Evolutionary conservation across 1,140 invertebrate species (phyloP), one percentile per base, ranked within the genome.

Genomic region (Hormaphis cornu): DNA sequence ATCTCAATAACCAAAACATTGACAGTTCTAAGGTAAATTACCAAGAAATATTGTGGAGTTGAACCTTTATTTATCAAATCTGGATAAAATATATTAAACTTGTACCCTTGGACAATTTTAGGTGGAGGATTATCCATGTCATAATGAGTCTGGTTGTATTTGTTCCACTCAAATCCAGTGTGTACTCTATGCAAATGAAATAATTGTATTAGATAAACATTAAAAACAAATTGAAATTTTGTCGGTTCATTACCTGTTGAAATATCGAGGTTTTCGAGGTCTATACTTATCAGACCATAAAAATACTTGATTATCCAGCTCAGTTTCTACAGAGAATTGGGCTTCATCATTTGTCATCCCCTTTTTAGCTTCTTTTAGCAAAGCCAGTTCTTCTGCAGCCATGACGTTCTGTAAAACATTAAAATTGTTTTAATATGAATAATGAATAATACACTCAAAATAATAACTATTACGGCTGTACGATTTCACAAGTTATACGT

Each of bases 61-160:
- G 89, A 84, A 54, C 85, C 86, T 76, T 97, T 97, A 77, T 99
- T 93, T 74, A 99, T 97, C 46, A 99, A 83, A 84, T 99, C 97
- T 0, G 97, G 97, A 83, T 98, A 99, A 81, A 99, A 99, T 72
- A 99, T 99, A 81, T 99, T 99, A 80, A 99, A 99, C 78, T 99
- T 99, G 81, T 99, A 99, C 28, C 97, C 97, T 80, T 99, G 97
- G 0, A 99, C 97, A 76, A 99, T 98, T 82, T 99, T 99, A 1
- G 97, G 97, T 18, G 97, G 97, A 42, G 97, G 97, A 83, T 99
- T 99, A 79, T 99, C 97, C 87, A 98, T 96, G 77, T 99, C 97
- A 79, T 99, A 99, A 82, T 99, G 97, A 18, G 96, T 99, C 80
- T 99, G 97, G 81, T 99, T 99, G 78, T 99, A 99, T 78, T 99